A percentile compares a stretch with the other conserved stretches of the same genome.
Conservation (phyloP, 2,113 vertebrate species). For the Oenanthe oenanthe region DNA sequence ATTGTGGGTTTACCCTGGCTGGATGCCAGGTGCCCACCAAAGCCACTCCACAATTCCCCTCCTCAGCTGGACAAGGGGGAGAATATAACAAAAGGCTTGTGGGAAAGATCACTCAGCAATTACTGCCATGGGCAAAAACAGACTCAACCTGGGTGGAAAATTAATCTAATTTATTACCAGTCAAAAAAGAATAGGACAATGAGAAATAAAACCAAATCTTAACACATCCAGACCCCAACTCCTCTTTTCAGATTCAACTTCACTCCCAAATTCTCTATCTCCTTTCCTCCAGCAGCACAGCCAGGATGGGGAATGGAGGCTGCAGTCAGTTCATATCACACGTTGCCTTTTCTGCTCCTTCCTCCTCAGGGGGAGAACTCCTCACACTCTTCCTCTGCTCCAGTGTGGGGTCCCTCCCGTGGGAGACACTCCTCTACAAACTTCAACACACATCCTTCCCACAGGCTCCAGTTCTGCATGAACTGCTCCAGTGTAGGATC, state of each 20-base stretch:
- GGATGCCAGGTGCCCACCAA: neutral
- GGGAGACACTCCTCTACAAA: neutral
- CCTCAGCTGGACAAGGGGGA: neutral
- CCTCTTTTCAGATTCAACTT: neutral
- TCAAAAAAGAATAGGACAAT: neutral
- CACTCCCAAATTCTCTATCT: neutral
- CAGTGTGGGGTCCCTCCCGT: neutral
- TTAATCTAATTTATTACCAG: neutral
- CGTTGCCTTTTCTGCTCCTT: neutral
- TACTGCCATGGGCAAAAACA: neutral
- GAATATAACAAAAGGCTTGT: neutral
- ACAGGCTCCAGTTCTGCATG: neutral
- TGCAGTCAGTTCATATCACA: neutral
- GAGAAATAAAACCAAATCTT: neutral
- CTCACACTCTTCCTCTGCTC: neutral
- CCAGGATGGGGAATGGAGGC: neutral
- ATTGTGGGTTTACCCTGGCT: neutral
- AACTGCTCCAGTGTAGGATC: neutral
- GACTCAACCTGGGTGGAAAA: neutral
- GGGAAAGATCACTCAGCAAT: neutral
- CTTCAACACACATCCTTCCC: rapidly evolving
- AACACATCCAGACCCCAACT: neutral
- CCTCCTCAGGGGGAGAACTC: neutral
- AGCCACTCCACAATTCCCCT: neutral
- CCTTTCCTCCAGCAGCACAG: neutral